Base-by-base conservation (phyloP, 2,888 invertebrate species). In the Boloria selene region DNA sequence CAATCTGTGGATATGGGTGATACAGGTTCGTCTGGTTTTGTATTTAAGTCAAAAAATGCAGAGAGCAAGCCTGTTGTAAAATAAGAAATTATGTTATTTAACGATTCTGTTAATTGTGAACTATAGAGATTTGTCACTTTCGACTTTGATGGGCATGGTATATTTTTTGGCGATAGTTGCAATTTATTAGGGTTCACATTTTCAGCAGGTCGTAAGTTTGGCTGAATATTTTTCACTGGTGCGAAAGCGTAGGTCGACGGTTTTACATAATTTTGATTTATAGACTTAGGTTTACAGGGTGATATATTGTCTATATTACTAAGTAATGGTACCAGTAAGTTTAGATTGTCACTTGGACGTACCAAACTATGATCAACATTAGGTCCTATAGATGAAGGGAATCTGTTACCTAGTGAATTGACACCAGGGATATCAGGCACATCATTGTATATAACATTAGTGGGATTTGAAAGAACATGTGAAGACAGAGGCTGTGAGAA, bases 61-160 rank as follows among this genome's bases (percentile, higher is more conserved):
- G 54, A 62, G 38, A 62, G 10, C 49, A 62, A 38, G 16, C 54
- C 49, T 13, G 54, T 54, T 17, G 62, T 62, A 0, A 62, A 47
- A 17, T 45, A 54, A 18, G 54, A 62, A 47, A 62, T 55, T n/a
- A 63, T 55, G 16, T 14, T 65, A 55, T 61, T 55, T 47, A 60
- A 26, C 22, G 52, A 53, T 4, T 52, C 26, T 16, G 47, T 56
- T 51, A 64, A 44, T 17, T 16, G 42, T 13, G 61, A 52, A 47
- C 50, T 14, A 16, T 13, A 44, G 4, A 31, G 14, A 31, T 55
- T 45, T 18, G 50, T 44, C 31, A 17, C 49, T 50, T 31, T 50
- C 14, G 16, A 13, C 13, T 49, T 49, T 17, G 56, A 22, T n/a
- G 44, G 26, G 13, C 26, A 56, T 26, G 22, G 44, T 4, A 22